Conservation (phyloP, 2,888 invertebrate species). For the Brachypalpus laphriformis region DNA sequence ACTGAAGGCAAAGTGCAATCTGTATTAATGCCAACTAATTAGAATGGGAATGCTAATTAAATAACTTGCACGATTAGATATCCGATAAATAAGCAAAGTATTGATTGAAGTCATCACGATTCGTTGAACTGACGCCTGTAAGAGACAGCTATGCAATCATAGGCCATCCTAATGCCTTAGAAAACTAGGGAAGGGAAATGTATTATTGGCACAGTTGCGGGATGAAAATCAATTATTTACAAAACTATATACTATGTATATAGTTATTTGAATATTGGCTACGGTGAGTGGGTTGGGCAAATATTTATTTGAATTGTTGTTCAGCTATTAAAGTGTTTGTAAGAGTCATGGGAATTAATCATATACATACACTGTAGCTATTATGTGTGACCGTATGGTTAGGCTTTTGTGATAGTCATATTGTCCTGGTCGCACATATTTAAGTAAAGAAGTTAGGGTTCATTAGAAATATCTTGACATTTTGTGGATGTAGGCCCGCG, state of each 20-base stretch:
- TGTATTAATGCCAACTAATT: not conserved
- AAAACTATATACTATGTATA: not conserved
- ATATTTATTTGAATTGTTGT: not conserved
- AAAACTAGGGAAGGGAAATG: not conserved
- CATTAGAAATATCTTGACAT: too few species aligned
- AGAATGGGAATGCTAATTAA: conserved; percentile 1
- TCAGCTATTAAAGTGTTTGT: not conserved
- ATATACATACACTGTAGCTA: not conserved
- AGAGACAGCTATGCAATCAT: not conserved
- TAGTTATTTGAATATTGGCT: not conserved
- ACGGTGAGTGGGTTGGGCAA: not conserved
- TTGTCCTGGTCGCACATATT: too few species aligned
- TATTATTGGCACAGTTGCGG: not conserved
- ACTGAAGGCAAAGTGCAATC: conserved; percentile 13
- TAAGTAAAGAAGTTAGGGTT: too few species aligned
- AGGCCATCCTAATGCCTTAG: not conserved
- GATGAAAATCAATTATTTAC: not conserved
- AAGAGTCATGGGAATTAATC: not conserved
- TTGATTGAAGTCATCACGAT: conserved; percentile 27
- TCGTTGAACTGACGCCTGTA: not conserved
- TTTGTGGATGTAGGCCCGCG: too few species aligned
- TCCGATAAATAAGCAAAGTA: conserved; percentile 4
- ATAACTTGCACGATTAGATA: conserved; percentile 22
- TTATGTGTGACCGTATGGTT: too few species aligned
- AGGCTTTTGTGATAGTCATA: too few species aligned